Base-by-base conservation (phyloP, 1,140 invertebrate species). In the Lucilia sericata region DNA sequence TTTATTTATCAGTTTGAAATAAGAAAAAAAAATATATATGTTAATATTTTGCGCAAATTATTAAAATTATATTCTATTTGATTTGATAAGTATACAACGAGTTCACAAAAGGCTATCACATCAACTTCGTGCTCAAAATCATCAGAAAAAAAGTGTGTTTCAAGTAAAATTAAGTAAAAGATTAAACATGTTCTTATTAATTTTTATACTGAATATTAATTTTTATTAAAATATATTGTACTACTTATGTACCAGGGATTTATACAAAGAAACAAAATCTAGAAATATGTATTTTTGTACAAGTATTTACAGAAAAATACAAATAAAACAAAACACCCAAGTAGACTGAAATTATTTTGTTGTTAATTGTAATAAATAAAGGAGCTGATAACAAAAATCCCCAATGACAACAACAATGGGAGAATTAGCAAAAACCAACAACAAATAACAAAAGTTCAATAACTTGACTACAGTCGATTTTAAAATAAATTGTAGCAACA, bases 31-130 rank as follows among this genome's bases (percentile, higher is more conserved):
- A 70, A 30, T 30, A 30, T 30, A 30, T 30, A 30, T 30, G 25
- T 30, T 70, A 21, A 21, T 70, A 21, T 70, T 60, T 70, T 70
- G 65, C 65, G 65, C 65, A 70, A 60, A 60, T 60, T 60, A 60
- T n/a, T 60, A 60, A 60, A 30, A 30, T 70, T 21, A 21, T 70
- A 70, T 70, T 70, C 21, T 70, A 21, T 21, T 70, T 10, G 5
- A 70, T 70, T 70, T 70, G n/a, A 70, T 70, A 70, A 70, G 65
- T 70, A 70, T 19, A 70, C 9, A 21, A 21, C 19, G 65, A 25
- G 65, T 70, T 70, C 65, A 70, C 21, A 19, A 12, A 21, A 70
- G 65, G 65, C 19, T 70, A 70, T 70, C 65, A 55, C 51, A 60
- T 60, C 55, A 14, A 60, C 55, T 60, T n/a, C n/a, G 55, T 60